phyloP scores from a whole-genome alignment of 1,140 invertebrate genomes.

The Adelges cooleyi region DNA sequence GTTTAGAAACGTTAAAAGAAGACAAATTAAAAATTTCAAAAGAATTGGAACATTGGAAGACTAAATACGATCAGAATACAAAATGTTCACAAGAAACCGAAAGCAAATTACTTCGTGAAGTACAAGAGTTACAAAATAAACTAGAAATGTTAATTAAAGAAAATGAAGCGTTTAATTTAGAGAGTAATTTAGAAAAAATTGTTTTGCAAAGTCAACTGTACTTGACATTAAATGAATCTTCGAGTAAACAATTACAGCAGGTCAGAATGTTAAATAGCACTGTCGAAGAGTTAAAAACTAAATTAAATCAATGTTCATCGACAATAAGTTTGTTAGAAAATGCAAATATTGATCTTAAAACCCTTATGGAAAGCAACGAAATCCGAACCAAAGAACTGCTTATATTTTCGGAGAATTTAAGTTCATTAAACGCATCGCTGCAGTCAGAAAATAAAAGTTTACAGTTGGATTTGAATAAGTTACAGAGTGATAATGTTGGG shows the following conservation, averaged over 20 bases:
- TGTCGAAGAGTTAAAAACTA: not conserved
- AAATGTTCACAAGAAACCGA: constrained; percentile 1
- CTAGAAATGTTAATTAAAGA: constrained; percentile 3
- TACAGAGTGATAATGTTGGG: not conserved
- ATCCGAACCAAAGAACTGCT: constrained; percentile 15
- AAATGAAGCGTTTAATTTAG: constrained; percentile 12
- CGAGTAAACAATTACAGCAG: not conserved
- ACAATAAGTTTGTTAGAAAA: constrained; percentile 1
- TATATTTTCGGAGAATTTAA: constrained; percentile 8
- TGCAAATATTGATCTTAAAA: constrained; percentile 20
- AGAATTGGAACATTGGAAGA: constrained; percentile 13
- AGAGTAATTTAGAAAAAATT: constrained; percentile 17
- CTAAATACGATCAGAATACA: not conserved
- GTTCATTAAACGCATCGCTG: constrained; percentile 5
- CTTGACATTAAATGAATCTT: not conserved
- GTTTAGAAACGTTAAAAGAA: not conserved
- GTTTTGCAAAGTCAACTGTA: not conserved
- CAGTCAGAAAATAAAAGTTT: constrained; percentile 10
- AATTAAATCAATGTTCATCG: not conserved
- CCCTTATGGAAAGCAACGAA: constrained; percentile 6
- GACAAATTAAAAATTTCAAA: constrained; percentile 4
- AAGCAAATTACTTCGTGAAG: not conserved
- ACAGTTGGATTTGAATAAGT: not conserved
- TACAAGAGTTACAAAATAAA: constrained; percentile 16
- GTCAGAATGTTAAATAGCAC: not conserved